A percentile compares a stretch with the other conserved stretches of the same genome.
phyloP scores from a whole-genome alignment of 2,888 invertebrate species.

The Chouioia cunea region DNA sequence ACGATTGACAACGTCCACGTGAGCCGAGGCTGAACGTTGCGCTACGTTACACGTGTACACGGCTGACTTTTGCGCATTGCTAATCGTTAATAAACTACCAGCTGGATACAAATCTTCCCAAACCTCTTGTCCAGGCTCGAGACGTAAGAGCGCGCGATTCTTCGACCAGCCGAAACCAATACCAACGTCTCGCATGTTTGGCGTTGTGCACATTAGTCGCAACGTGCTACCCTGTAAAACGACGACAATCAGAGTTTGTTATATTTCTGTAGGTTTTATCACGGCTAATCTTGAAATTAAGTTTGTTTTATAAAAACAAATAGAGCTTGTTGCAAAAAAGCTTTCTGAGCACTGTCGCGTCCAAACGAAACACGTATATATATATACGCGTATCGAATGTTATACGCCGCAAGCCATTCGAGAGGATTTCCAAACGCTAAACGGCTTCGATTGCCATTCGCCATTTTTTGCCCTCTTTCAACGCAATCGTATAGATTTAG shows the following conservation, averaged over 20 bases:
- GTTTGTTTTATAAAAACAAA: neutral
- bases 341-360: too few species aligned
- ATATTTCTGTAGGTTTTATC: neutral
- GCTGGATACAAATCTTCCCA: slow-evolving; percentile 89
- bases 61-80: slow-evolving; percentile 83
- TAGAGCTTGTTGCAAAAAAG: too few species aligned
- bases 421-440: slow-evolving; percentile 1
- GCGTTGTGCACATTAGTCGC: slow-evolving; percentile 79
- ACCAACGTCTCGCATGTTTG: slow-evolving; percentile 69
- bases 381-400: too few species aligned
- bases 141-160: slow-evolving; percentile 80
- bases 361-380: too few species aligned
- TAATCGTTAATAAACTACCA: slow-evolving; percentile 85
- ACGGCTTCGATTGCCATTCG: slow-evolving; percentile 18
- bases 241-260: neutral
- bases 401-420: too few species aligned
- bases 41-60: slow-evolving; percentile 82
- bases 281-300: neutral
- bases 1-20: slow-evolving; percentile 76
- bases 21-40: slow-evolving; percentile 74
- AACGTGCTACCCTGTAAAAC: slow-evolving; percentile 76
- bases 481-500: slow-evolving; percentile 26
- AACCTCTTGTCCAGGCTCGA: slow-evolving; percentile 81
- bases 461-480: slow-evolving; percentile 16
- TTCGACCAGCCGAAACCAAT: slow-evolving; percentile 88